A percentile compares a stretch with the other conserved stretches of the same genome.
These are phyloP conservation scores for Hystrix cristata DNA, from an alignment of 2,113 vertebrate species.

Conservation along the genomic window DNA sequence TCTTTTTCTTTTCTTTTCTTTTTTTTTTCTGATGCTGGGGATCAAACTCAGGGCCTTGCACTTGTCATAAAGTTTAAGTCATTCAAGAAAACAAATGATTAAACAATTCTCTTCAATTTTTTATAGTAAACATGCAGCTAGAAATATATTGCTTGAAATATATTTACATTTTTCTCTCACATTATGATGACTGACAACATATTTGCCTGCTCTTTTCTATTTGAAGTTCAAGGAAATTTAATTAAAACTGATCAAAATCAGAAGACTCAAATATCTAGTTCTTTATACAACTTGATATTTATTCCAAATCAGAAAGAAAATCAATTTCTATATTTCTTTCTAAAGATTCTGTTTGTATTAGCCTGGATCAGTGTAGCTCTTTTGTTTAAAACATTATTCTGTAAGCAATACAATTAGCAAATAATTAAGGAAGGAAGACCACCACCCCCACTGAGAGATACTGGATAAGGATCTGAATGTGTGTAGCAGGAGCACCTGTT, in stretches of 20 bases:
- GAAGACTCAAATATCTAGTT: constrained; percentile 28
- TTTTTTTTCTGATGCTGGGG: no score
- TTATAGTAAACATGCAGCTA: constrained; percentile 81
- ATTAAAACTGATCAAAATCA: constrained; percentile 76
- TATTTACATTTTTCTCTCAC: constrained; percentile 69
- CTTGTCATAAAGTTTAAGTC: constrained; percentile 82
- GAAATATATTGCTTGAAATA: constrained; percentile 76
- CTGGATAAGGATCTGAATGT: background rate
- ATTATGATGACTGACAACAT: constrained; percentile 55
- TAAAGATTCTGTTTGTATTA: background rate
- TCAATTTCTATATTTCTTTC: background rate
- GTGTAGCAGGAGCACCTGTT: background rate
- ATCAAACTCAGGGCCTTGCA: no score
- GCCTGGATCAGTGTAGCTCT: background rate
- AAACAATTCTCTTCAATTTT: constrained; percentile 93
- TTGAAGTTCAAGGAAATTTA: constrained; percentile 74
- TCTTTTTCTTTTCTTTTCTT: no score
- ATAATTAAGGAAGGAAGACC: background rate
- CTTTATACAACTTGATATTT: constrained; percentile 60
- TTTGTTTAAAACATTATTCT: background rate
- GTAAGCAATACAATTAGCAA: background rate
- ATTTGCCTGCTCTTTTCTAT: constrained; percentile 60
- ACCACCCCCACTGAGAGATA: background rate
- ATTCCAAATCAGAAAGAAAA: constrained; percentile 71
- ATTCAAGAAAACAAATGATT: constrained; percentile 91